phyloP scores from a whole-genome alignment of 2,113 vertebrate species.

The Psephotus haematonotus region DNA sequence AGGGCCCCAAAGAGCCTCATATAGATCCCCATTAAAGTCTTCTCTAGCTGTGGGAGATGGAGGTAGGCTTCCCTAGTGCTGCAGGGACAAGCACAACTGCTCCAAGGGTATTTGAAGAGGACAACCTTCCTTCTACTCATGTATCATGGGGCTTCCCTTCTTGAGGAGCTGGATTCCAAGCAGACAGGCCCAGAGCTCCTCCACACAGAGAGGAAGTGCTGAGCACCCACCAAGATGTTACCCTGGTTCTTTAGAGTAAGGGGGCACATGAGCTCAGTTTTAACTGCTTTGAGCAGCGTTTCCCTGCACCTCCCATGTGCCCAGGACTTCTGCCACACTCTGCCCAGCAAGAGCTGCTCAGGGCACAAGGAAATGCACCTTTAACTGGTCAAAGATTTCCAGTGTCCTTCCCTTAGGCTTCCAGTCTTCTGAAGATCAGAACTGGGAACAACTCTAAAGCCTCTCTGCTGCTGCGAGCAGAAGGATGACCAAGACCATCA shows the following conservation, averaged over 20 bases:
- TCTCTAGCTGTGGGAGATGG: not conserved
- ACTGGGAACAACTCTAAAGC: not conserved
- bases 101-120: too few relatives aligned
- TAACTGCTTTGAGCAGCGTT: not conserved
- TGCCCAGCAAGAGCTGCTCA: not conserved
- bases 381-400: not conserved
- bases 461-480: not conserved
- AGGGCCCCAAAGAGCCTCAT: too few relatives aligned
- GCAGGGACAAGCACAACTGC: not conserved
- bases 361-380: not conserved
- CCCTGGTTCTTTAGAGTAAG: not conserved
- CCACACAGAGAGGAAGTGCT: not conserved
- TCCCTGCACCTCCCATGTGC: fast-evolving
- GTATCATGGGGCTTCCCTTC: not conserved
- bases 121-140: not conserved
- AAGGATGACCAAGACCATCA: not conserved
- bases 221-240: not conserved
- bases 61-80: not conserved
- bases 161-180: not conserved
- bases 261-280: fast-evolving
- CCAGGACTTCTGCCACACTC: not conserved
- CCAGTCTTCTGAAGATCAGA: not conserved
- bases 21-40: too few relatives aligned
- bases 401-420: not conserved
- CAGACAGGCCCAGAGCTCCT: not conserved